These are phyloP conservation scores for Lasioglossum calceatum DNA, from an alignment of 2,888 invertebrate species.

Conservation along the genomic window DNA sequence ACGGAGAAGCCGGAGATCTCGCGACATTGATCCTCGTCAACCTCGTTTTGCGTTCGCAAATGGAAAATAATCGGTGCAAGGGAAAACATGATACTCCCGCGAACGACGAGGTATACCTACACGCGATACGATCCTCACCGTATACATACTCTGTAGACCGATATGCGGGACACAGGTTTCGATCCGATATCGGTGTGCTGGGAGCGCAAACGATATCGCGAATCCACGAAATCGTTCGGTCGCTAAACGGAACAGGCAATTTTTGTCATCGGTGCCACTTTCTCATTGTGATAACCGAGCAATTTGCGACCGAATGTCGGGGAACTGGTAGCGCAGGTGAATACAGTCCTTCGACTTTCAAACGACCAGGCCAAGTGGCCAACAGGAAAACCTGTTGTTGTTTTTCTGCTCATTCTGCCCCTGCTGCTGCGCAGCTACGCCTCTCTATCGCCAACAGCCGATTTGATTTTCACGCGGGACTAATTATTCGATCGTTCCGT, in stretches of 20 bases:
- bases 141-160: slow-evolving; percentile 23
- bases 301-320: slow-evolving; percentile 66
- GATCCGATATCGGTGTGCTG: slow-evolving; percentile 36
- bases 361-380: slow-evolving; percentile 24
- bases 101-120: slow-evolving; percentile 8
- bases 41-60: slow-evolving; percentile 42
- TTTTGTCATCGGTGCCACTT: slow-evolving; percentile 40
- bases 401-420: slow-evolving; percentile 27
- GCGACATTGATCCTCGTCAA: slow-evolving; percentile 22
- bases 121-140: slow-evolving; percentile 49
- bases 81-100: slow-evolving; percentile 45
- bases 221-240: slow-evolving; percentile 6
- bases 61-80: slow-evolving; percentile 28
- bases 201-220: slow-evolving; percentile 16
- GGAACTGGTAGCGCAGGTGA: slow-evolving; percentile 68
- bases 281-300: slow-evolving; percentile 65
- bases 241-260: neutral
- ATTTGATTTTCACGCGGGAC: slow-evolving; percentile 58
- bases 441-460: neutral
- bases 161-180: slow-evolving; percentile 18
- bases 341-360: slow-evolving; percentile 59
- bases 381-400: slow-evolving; percentile 54
- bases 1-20: neutral
- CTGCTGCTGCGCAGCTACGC: neutral
- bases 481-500: slow-evolving; percentile 38